Percentiles rank a stretch among this genome's conserved stretches.
Conservation (phyloP, 2,797 vertebrate genomes). For the Threskiornis aethiopicus region DNA sequence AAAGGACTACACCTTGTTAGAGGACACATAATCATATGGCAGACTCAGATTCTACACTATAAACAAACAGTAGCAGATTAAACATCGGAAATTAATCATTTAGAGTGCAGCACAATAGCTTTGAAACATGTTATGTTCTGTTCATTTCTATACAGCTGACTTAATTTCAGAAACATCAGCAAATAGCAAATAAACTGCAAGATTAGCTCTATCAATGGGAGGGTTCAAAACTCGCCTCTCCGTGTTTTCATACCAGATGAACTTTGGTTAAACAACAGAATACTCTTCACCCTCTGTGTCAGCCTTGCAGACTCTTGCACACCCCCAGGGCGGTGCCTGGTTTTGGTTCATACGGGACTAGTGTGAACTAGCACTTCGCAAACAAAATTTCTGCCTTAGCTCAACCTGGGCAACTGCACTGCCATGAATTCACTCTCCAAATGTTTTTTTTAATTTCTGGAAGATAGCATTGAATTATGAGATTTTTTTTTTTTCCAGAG, state of each 20-base stretch:
- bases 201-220: background rate
- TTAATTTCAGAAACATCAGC: background rate
- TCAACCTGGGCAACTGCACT: background rate
- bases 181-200: background rate
- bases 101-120: background rate
- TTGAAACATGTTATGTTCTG: background rate
- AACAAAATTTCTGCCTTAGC: background rate
- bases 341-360: background rate
- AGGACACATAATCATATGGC: background rate
- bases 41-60: background rate
- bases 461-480: background rate
- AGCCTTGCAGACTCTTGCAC: background rate
- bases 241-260: background rate
- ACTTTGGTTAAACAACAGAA: background rate
- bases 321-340: background rate
- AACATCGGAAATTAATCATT: background rate
- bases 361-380: background rate
- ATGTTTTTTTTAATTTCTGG: background rate
- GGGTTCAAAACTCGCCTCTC: background rate
- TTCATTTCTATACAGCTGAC: background rate
- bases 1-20: background rate
- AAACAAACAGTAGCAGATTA: background rate
- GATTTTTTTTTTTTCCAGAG: background rate
- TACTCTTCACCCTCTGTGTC: background rate
- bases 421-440: background rate